Conservation (phyloP, 1,140 invertebrate species). For the silkworm (Bombyx mori) region ASM3026992v2 NC_085118.1:4807001-4807500, state of each 20-base stretch:
- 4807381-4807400: no score
- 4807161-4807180: slow-evolving; percentile 23
- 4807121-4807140: slow-evolving; percentile 55
- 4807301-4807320: background rate
- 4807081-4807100: slow-evolving; percentile 51
- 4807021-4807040: slow-evolving; percentile 71
- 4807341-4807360: background rate
- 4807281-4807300: background rate
- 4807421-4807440: no score
- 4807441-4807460: no score
- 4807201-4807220: slow-evolving; percentile 21
- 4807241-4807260: slow-evolving; percentile 58
- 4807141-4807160: slow-evolving; percentile 52
- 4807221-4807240: slow-evolving; percentile 39
- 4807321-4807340: background rate
- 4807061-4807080: slow-evolving; percentile 54
- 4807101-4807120: slow-evolving; percentile 31
- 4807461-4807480: no score
- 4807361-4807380: background rate
- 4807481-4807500: no score
- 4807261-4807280: slow-evolving; percentile 26
- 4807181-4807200: slow-evolving; percentile 21
- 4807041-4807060: slow-evolving; percentile 71
- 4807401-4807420: no score
- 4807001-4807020: slow-evolving; percentile 75